Base-by-base conservation (phyloP, 2,113 vertebrate species). In the Sorex araneus region DNA sequence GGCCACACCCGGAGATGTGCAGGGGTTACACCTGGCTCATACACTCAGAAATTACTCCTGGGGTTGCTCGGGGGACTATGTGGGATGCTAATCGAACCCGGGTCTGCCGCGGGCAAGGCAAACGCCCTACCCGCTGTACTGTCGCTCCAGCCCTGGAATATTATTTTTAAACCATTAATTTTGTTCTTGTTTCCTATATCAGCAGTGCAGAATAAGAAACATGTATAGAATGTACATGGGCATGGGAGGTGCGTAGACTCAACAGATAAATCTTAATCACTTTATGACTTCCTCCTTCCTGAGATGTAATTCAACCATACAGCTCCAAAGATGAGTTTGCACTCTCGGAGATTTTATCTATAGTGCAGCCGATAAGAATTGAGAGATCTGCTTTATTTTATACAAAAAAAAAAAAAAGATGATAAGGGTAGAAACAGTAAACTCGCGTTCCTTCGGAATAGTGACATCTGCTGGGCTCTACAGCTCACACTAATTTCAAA, bases 401-500 rank as follows among this genome's bases (percentile, higher is more conserved):
- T 69, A 43, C 87, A 83, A 87, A 82, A 95, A 90, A n/a, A n/a
- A n/a, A n/a, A n/a, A n/a, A n/a, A n/a, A n/a, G n/a, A 86, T 40
- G 54, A 19, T 6, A 21, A 75, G 32, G 45, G 57, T 60, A 47
- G 34, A 75, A 45, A 88, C 64, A 45, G 69, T 82, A 25, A n/a
- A 8, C 82, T 34, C 13, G 21, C 34, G 30, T 85, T 89, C 75
- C 32, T 95, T 94, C 93, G 21, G 50, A 81, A 94, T 71, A 97
- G 96, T 90, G 98, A 97, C 97, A 96, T 47, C 97, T 98, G 93
- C 97, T 95, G 98, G 98, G 80, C 83, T 84, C 4, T 54, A 30
- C 3, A 60, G 67, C 25, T 12, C 67, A 60, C 25, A 87, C n/a
- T 67, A 73, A 83, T 63, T 89, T 91, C 84, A 70, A 75, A 84